Evolutionary conservation across 37 sponge, comb jelly and placozoan species (phyloP), one percentile per base, ranked within the genome.

Genomic region (Sycon ciliatum): DNA sequence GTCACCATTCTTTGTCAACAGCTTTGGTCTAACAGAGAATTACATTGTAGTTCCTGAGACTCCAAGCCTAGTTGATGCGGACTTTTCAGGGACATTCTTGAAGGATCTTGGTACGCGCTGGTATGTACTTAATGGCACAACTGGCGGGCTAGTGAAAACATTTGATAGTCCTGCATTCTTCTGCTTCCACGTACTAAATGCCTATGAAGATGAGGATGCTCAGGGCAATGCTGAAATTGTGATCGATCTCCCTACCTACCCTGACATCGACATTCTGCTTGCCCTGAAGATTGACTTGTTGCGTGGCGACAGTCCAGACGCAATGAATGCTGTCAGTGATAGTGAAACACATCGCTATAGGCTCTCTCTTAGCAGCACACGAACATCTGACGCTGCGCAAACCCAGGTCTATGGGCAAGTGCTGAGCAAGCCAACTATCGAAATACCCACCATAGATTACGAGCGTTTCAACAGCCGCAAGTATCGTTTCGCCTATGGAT

Each of bases 131-230:
- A 60, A 24, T 18, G 22, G 63, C 24, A 28, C 7, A 24, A 60
- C 63, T 11, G 63, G 24, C 9, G 31, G 9, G 9, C 63, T 22
- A 60, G 63, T 60, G 26, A 24, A 11, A 11, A 24, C 7, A 18
- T 60, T 60, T 28, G 26, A 11, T 11, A 60, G 63, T 24, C 22
- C 7, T 23, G 9, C 63, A 22, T 60, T 60, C 63, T 60, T 60
- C 26, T 60, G 9, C 26, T 60, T 23, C 16, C 63, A 60, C 63
- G 9, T 9, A 22, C 7, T 60, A 7, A 60, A 60, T 28, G 63
- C 63, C 22, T 60, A 60, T 28, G 63, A 60, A 60, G n/a, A n/a
- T n/a, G 63, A 60, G 24, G 16, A n/a, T n/a, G n/a, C n/a, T n/a
- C n/a, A n/a, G n/a, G n/a, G 22, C 11, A 24, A 60, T 24, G 49